phyloP scores from a whole-genome alignment of 2,113 vertebrate species.

The Halcyon senegalensis region DNA sequence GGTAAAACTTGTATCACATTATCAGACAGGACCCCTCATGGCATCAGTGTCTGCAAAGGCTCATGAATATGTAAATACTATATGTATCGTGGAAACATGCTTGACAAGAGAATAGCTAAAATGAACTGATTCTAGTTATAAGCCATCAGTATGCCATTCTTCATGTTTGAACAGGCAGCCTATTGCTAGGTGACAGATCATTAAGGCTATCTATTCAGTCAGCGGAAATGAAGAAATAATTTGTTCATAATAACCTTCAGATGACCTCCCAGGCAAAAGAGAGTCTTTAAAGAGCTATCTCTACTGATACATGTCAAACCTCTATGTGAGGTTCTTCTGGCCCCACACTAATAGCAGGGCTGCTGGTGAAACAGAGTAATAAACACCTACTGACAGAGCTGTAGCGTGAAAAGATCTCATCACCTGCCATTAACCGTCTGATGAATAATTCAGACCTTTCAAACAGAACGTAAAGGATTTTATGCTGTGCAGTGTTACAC shows the following conservation, averaged over 20 bases:
- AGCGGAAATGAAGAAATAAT: conserved; percentile 86
- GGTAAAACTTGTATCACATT: conserved; percentile 79
- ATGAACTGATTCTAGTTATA: conserved; percentile 81
- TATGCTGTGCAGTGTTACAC: conserved; percentile 2
- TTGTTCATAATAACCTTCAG: conserved; percentile 84
- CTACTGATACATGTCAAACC: conserved; percentile 69
- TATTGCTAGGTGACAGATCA: conserved; percentile 86
- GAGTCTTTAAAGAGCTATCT: conserved; percentile 78
- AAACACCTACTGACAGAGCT: conserved; percentile 82
- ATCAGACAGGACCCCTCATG: conserved; percentile 74
- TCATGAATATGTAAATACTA: conserved; percentile 83
- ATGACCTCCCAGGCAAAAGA: conserved; percentile 81
- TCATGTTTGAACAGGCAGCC: conserved; percentile 83
- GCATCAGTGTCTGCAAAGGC: conserved; percentile 66
- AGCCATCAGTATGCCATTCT: conserved; percentile 80
- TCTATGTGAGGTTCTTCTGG: conserved; percentile 58
- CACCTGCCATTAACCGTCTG: conserved; percentile 76
- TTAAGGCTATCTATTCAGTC: conserved; percentile 84
- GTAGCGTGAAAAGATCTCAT: conserved; percentile 78
- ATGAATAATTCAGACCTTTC: conserved; percentile 84
- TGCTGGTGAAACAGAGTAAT: conserved; percentile 81
- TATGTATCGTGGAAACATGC: conserved; percentile 80
- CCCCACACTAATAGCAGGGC: conserved; percentile 66
- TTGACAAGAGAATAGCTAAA: conserved; percentile 83
- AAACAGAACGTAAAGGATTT: conserved; percentile 63